Conservation (phyloP, 2,888 invertebrate genomes). For the Limnephilus rhombicus region DNA sequence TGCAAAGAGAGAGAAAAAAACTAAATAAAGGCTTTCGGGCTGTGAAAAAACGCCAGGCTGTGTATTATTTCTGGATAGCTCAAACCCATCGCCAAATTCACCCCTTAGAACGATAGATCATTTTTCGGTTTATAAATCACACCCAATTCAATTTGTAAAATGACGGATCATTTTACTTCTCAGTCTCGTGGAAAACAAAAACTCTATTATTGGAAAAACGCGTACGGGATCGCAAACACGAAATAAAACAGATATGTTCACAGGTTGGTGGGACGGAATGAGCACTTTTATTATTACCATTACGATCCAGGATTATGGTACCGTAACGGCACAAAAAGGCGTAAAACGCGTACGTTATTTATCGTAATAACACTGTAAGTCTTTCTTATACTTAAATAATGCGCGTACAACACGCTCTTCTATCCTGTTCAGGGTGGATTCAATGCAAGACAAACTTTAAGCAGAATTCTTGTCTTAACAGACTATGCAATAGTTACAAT, state of each 20-base stretch:
- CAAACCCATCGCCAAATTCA: constrained; percentile 7
- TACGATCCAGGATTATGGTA: too few relatives aligned
- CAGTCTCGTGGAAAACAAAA: constrained; percentile 9
- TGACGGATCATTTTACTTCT: constrained; percentile 52
- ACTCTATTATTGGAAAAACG: constrained; percentile 12
- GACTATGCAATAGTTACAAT: too few relatives aligned
- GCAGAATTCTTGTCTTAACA: too few relatives aligned
- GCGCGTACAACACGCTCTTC: too few relatives aligned
- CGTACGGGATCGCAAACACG: not conserved
- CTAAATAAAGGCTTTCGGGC: constrained; percentile 1
- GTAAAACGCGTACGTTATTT: too few relatives aligned
- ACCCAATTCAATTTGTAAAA: constrained; percentile 53
- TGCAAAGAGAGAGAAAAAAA: not conserved
- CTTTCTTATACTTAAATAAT: too few relatives aligned
- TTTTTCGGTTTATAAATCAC: constrained; percentile 51
- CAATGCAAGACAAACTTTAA: too few relatives aligned
- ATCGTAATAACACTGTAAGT: too few relatives aligned
- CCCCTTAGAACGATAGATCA: constrained; percentile 42
- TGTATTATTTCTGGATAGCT: not conserved
- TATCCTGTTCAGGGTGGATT: too few relatives aligned
- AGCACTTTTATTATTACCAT: too few relatives aligned
- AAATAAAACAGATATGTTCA: not conserved
- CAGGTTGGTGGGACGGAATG: not conserved
- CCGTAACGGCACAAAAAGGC: too few relatives aligned
- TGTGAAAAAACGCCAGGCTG: not conserved